Conservation (phyloP, 2,113 vertebrate genomes). For the Macrotis lagotis region DNA sequence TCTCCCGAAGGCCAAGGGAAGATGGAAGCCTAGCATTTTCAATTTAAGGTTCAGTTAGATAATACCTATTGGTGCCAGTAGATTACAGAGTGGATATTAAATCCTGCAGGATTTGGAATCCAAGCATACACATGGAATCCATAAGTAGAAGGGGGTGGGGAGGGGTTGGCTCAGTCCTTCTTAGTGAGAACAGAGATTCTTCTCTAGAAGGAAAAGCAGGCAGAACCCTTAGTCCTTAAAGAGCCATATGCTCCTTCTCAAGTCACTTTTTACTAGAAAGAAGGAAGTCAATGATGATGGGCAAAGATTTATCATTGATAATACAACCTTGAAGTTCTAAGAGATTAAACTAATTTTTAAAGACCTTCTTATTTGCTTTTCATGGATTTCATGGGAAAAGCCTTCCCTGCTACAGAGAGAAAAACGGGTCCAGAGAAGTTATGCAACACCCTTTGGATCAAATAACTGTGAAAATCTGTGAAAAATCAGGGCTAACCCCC, state of each 20-base stretch:
- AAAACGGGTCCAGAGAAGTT: background rate
- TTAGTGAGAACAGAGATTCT: background rate
- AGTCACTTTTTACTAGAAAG: background rate
- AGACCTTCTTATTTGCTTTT: background rate
- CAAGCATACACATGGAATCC: slow-evolving; percentile 77
- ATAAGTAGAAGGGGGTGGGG: slow-evolving; percentile 66
- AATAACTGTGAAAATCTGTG: background rate
- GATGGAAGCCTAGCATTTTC: slow-evolving; percentile 82
- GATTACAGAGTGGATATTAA: slow-evolving; percentile 89
- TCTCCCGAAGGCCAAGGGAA: slow-evolving; percentile 55
- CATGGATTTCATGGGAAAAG: background rate
- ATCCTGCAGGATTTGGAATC: slow-evolving; percentile 84
- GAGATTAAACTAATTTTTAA: background rate
- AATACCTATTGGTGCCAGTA: slow-evolving; percentile 86
- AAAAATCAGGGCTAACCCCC: background rate
- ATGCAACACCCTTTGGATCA: background rate
- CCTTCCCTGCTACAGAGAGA: background rate
- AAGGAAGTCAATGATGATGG: rapidly evolving
- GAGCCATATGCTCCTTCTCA: background rate
- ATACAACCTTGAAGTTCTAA: background rate
- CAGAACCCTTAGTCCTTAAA: background rate
- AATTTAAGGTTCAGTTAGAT: slow-evolving; percentile 87
- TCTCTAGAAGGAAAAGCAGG: background rate
- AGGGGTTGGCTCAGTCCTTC: slow-evolving; percentile 27
- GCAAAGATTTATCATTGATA: background rate